A percentile compares a stretch with the other conserved stretches of the same genome.
phyloP scores from a whole-genome alignment of 2,113 vertebrate genomes.

The Oncorhynchus kisutch region DNA sequence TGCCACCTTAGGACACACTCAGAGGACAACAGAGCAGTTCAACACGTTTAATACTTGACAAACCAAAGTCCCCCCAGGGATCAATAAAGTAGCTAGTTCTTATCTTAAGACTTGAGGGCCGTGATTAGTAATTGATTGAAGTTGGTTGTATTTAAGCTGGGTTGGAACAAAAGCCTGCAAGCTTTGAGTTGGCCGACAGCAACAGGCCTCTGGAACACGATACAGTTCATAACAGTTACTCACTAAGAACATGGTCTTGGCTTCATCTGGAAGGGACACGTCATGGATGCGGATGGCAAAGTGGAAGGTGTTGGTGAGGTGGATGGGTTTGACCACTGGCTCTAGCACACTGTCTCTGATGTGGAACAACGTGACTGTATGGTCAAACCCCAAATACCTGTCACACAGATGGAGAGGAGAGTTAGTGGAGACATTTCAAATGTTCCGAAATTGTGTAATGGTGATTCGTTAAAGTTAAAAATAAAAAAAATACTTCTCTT shows the following conservation, averaged over 20 bases:
- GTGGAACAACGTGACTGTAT: slow-evolving; percentile 94
- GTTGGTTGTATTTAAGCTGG: too few relatives aligned
- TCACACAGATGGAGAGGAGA: neutral
- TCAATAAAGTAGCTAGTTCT: too few relatives aligned
- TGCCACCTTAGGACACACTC: neutral
- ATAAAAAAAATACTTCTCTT: too few relatives aligned
- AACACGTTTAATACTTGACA: too few relatives aligned
- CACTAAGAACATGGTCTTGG: slow-evolving; percentile 91
- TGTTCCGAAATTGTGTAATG: neutral
- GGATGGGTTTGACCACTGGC: slow-evolving; percentile 86
- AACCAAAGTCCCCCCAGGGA: too few relatives aligned
- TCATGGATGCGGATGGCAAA: slow-evolving; percentile 91
- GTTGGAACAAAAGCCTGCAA: too few relatives aligned
- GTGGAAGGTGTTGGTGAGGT: slow-evolving; percentile 92
- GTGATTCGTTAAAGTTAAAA: neutral
- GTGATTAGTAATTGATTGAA: too few relatives aligned
- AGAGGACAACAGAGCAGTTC: too few relatives aligned
- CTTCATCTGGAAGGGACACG: slow-evolving; percentile 88
- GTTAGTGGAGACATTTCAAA: neutral
- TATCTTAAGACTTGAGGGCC: too few relatives aligned
- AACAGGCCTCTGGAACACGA: neutral
- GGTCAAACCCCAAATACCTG: slow-evolving; percentile 92
- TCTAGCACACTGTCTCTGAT: slow-evolving; percentile 92
- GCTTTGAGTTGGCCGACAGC: neutral
- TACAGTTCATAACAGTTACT: slow-evolving; percentile 32